Percentiles rank a stretch among this genome's conserved stretches.
These are phyloP conservation scores for Lithophane socia DNA, from an alignment of 2,888 invertebrate genomes.

Conservation along the genomic window DNA sequence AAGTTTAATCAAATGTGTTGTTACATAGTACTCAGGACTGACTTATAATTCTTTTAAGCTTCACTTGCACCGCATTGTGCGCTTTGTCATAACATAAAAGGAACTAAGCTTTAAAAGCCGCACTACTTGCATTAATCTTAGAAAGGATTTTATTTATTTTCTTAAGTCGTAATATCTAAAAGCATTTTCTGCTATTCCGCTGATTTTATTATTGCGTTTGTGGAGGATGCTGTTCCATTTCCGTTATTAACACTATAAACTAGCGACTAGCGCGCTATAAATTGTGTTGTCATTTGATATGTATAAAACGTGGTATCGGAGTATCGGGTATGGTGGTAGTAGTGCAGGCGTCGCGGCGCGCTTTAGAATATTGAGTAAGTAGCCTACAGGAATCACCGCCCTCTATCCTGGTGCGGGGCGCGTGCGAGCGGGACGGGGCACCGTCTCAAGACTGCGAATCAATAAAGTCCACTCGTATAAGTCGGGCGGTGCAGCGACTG, in stretches of 20 bases:
- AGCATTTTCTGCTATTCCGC: conserved; percentile 17
- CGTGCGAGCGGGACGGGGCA: conserved; percentile 82
- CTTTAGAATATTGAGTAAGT: conserved; percentile 89
- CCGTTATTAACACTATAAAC: conserved; percentile 16
- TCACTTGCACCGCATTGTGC: conserved; percentile 55
- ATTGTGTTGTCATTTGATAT: conserved; percentile 38
- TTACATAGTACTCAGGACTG: conserved; percentile 8
- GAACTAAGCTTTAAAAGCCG: conserved; percentile 49
- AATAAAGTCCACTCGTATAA: conserved; percentile 90
- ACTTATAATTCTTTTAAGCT: conserved; percentile 63
- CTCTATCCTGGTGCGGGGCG: conserved; percentile 68
- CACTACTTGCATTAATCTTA: conserved; percentile 58
- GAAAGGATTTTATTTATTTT: conserved; percentile 49
- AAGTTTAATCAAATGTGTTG: conserved; percentile 42
- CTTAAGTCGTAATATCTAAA: conserved; percentile 39
- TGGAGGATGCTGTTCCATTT: conserved; percentile 14
- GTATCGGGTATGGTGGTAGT: conserved; percentile 65
- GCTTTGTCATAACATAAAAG: conserved; percentile 65
- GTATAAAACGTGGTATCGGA: conserved; percentile 47
- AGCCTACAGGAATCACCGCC: conserved; percentile 77
- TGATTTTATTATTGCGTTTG: conserved; percentile 30
- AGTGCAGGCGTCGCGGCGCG: conserved; percentile 83
- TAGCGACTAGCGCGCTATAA: conserved; percentile 22
- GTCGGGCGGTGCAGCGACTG: conserved; percentile 86
- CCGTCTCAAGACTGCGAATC: conserved; percentile 91